Percentiles rank a stretch among this genome's conserved stretches.
Conservation (phyloP, 1,140 invertebrate genomes). For the Aphelinus atriplicis region DNA sequence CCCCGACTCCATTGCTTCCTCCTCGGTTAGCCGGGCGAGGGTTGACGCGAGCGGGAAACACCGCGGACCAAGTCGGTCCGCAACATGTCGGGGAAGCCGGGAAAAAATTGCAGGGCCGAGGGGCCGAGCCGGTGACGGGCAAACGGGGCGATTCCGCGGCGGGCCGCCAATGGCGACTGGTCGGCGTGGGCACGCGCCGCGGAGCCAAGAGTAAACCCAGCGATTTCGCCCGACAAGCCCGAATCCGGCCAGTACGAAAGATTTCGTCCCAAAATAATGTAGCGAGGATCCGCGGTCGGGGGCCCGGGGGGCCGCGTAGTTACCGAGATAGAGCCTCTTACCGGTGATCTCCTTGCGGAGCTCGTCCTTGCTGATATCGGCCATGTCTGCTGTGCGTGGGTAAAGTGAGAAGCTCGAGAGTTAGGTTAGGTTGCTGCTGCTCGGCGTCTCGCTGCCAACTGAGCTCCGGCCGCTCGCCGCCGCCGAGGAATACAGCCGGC, state of each 20-base stretch:
- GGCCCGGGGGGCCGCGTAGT: conserved; percentile 45
- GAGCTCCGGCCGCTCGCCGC: conserved; percentile 57
- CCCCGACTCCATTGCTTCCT: conserved; percentile 4
- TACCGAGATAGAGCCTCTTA: conserved; percentile 66
- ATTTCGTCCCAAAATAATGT: not conserved
- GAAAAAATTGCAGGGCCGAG: not conserved
- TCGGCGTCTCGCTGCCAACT: conserved; percentile 65
- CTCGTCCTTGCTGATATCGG: conserved; percentile 75
- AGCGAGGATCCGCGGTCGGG: too few relatives aligned
- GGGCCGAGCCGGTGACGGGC: too few relatives aligned
- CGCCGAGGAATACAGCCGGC: conserved; percentile 36
- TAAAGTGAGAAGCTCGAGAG: conserved; percentile 43
- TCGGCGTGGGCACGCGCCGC: not conserved
- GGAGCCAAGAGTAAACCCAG: not conserved
- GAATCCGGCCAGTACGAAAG: too few relatives aligned
- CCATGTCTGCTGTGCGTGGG: conserved; percentile 61
- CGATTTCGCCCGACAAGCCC: not conserved
- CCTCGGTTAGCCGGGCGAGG: not conserved
- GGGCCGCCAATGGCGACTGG: not conserved
- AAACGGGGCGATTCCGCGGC: not conserved
- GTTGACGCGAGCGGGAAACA: too few relatives aligned
- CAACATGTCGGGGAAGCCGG: not conserved
- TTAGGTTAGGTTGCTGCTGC: not conserved
- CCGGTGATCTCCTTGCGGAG: conserved; percentile 77
- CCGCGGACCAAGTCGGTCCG: too few relatives aligned